Conservation (phyloP, 1,140 invertebrate species). For the Hylaeus volcanicus region DNA sequence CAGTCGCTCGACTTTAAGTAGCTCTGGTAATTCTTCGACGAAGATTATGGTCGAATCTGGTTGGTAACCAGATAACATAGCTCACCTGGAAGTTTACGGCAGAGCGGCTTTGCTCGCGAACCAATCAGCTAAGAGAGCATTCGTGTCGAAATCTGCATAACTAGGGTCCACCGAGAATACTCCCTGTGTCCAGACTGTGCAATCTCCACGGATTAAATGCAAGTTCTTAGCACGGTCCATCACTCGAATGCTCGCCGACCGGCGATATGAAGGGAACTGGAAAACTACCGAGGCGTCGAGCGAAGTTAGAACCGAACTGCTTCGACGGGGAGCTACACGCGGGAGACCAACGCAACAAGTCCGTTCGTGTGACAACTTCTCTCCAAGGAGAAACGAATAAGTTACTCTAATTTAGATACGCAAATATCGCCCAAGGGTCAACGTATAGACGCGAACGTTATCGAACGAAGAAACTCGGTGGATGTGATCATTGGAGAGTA, state of each 20-base stretch:
- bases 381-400: too few species aligned
- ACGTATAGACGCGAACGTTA: too few species aligned
- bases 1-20: not conserved
- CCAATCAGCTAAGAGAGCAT: conserved; percentile 66
- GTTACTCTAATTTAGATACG: too few species aligned
- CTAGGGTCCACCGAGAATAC: conserved; percentile 47
- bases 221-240: conserved; percentile 27
- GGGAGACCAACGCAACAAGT: conserved; percentile 7
- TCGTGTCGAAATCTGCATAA: conserved; percentile 66
- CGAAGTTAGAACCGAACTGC: conserved; percentile 1
- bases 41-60: not conserved
- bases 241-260: not conserved
- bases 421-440: not conserved
- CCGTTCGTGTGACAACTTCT: not conserved
- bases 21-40: not conserved
- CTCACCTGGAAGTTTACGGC: conserved; percentile 11
- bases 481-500: too few species aligned
- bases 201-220: conserved; percentile 36
- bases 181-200: conserved; percentile 30
- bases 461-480: too few species aligned
- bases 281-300: conserved; percentile 19
- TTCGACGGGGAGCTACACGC: not conserved
- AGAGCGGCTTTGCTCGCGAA: conserved; percentile 30
- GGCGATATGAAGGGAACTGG: conserved; percentile 18
- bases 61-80: not conserved